Evolutionary conservation across 2,888 invertebrate genomes (phyloP).

Genomic region (Proisotoma minuta): DNA sequence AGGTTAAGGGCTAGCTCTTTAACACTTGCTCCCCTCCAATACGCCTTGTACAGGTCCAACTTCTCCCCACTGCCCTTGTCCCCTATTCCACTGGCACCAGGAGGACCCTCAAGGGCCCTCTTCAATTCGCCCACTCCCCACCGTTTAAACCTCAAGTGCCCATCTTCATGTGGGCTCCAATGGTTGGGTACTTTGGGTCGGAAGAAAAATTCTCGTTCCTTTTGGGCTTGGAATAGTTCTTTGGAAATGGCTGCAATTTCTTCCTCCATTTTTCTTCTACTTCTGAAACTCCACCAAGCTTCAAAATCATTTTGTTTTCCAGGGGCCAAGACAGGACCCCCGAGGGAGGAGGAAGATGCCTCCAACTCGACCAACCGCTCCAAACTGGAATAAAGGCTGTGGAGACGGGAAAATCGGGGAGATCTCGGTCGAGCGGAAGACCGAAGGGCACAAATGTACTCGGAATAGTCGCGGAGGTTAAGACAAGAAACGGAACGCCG

Average conservation of each 20-base stretch:
- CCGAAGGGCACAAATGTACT: slow-evolving; percentile 62
- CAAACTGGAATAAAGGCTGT: slow-evolving; percentile 76
- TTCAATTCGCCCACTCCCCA: slow-evolving; percentile 82
- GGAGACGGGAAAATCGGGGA: slow-evolving; percentile 75
- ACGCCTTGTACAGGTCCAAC: slow-evolving; percentile 67
- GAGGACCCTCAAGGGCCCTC: slow-evolving; percentile 20
- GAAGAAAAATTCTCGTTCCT: slow-evolving; percentile 77
- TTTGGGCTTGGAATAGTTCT: slow-evolving; percentile 72
- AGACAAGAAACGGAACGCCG: slow-evolving; percentile 39
- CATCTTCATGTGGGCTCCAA: slow-evolving; percentile 72
- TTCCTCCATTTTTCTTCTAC: slow-evolving; percentile 73
- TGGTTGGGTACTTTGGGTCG: slow-evolving; percentile 68
- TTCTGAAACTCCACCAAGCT: slow-evolving; percentile 74
- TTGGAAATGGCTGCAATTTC: slow-evolving; percentile 69
- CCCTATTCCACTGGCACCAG: no score
- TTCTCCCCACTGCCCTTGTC: no score
- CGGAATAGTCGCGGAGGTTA: slow-evolving; percentile 40
- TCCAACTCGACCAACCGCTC: slow-evolving; percentile 80
- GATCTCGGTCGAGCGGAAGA: slow-evolving; percentile 62
- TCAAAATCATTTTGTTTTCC: slow-evolving; percentile 82
- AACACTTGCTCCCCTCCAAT: slow-evolving; percentile 79
- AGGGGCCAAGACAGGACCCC: slow-evolving; percentile 61
- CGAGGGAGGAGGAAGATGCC: slow-evolving; percentile 54
- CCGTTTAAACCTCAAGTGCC: slow-evolving; percentile 73
- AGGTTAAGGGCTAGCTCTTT: slow-evolving; percentile 71